A percentile compares a stretch with the other conserved stretches of the same genome.
phyloP scores from a whole-genome alignment of 1,140 invertebrate species.

The Nautilus pompilius region DNA sequence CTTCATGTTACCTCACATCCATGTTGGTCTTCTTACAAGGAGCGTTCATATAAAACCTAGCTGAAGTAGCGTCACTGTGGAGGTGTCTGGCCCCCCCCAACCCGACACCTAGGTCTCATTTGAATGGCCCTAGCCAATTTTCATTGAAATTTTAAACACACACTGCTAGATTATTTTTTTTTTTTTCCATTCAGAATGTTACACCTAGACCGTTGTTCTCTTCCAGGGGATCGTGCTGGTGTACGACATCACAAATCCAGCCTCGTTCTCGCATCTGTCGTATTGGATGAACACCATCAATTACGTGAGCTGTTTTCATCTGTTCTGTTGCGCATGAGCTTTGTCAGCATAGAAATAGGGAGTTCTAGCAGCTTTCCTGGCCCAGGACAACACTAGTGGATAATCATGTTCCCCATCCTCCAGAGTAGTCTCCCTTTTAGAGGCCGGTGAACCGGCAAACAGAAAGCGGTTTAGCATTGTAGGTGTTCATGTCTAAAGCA shows the following conservation, averaged over 20 bases:
- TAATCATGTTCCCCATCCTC: neutral
- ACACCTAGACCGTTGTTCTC: no score
- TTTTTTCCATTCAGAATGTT: neutral
- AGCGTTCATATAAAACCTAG: no score
- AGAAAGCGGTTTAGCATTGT: no score
- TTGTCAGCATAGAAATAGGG: neutral
- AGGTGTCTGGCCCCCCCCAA: no score
- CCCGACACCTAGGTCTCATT: no score
- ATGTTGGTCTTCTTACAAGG: no score
- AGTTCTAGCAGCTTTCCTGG: neutral
- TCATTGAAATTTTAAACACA: neutral
- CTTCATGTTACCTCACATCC: no score
- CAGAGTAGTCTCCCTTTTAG: no score
- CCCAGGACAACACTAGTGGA: neutral
- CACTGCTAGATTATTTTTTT: neutral
- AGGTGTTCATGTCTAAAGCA: no score
- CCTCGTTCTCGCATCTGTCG: slow-evolving; percentile 31
- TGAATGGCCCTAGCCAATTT: no score
- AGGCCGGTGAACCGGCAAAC: no score
- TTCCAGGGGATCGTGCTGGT: slow-evolving; percentile 44
- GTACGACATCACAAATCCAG: slow-evolving; percentile 43
- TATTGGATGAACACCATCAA: slow-evolving; percentile 46
- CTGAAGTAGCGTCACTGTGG: no score
- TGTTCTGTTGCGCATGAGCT: neutral
- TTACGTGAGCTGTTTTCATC: slow-evolving; percentile 29